Base-by-base conservation (phyloP, 2,888 invertebrate species). In the Cotesia congregata region DNA sequence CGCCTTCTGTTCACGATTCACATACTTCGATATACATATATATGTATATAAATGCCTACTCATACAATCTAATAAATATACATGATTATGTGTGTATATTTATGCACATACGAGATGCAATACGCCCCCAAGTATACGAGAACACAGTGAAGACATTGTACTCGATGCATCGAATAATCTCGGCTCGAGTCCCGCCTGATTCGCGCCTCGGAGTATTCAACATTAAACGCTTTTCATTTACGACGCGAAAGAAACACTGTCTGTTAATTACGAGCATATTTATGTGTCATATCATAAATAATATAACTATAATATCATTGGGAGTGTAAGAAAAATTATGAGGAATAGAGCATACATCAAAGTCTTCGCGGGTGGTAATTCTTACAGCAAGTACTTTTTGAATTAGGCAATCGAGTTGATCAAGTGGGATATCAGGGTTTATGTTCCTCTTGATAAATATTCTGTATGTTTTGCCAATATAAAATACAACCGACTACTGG, bases 61-160 rank as follows among this genome's bases (percentile, higher is more conserved):
- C 50, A 50, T 50, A 50, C 12, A 50, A 12, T 30, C 30, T 50
- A 6, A 50, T 50, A 50, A 50, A 50, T 50, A 50, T 50, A 50
- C 50, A 50, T 50, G 6, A 50, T 50, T 50, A 61, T 62, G 67
- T 61, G 67, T 67, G 61, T 61, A 38, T 39, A 61, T 59, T 15
- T 20, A 70, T 67, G 20, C 39, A 12, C 9, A 61, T 6, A 41
- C 59, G 76, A 74, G 72, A 70, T 70, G 65, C 61, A 71, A 59
- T 76, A 50, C 67, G 72, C 69, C 62, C 62, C 68, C 69, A 59
- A 73, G 73, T 65, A 65, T 30, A 17, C 38, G 30, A 30, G 30
- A 50, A 50, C 20, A 86, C 82, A 86, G 85, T 83, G 84, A 81
- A 83, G 81, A 84, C 85, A 85, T 86, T 86, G 86, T 86, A 60